phyloP scores from a whole-genome alignment of 2,797 vertebrate species.

The Melanotaenia maccullochi region DNA sequence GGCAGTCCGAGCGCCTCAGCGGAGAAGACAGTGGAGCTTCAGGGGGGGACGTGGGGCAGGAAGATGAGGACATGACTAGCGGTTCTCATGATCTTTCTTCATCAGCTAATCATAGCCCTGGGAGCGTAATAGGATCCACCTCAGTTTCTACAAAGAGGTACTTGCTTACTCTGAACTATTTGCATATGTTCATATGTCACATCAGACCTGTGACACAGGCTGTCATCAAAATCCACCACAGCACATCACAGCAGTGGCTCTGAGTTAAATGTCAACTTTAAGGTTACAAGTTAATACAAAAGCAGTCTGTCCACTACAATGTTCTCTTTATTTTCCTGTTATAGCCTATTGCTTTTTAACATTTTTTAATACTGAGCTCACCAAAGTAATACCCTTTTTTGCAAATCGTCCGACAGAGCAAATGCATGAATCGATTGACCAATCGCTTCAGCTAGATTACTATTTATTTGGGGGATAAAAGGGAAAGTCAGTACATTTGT shows the following conservation, averaged over 20 bases:
- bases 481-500: not conserved
- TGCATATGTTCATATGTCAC: not conserved
- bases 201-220: not conserved
- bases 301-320: not conserved
- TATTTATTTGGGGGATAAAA: conserved; percentile 3
- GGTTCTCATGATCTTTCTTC: conserved; percentile 69
- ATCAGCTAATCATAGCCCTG: conserved; percentile 71
- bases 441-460: not conserved
- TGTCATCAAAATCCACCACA: conserved; percentile 3
- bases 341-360: not conserved
- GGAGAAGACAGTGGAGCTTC: conserved; percentile 52
- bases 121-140: conserved; percentile 69
- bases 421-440: not conserved
- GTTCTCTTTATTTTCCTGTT: not conserved
- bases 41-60: conserved; percentile 64
- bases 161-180: not conserved
- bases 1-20: conserved; percentile 2
- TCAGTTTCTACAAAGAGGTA: conserved; percentile 79
- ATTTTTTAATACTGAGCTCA: not conserved
- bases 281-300: not conserved
- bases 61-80: conserved; percentile 79
- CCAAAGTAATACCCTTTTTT: not conserved
- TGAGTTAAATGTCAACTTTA: not conserved
- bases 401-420: not conserved
- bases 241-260: not conserved